Conservation (phyloP, 2,888 invertebrate genomes). For the Fragum sueziense region DNA sequence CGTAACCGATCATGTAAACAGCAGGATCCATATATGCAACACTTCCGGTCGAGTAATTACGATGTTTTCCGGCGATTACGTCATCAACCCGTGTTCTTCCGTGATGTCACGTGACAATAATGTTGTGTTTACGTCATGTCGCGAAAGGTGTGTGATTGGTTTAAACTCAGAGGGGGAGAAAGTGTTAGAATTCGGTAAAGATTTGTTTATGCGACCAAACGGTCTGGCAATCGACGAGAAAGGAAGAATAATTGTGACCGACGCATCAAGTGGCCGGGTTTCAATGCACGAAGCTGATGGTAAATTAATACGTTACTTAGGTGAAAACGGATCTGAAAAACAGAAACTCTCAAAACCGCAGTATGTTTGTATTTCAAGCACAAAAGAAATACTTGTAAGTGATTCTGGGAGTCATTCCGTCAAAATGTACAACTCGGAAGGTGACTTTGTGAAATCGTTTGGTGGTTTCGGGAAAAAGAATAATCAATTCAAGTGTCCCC, state of each 20-base stretch:
- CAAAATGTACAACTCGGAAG: slow-evolving; percentile 82
- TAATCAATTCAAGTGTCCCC: slow-evolving; percentile 83
- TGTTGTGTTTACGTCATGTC: slow-evolving; percentile 68
- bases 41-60: slow-evolving; percentile 55
- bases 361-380: slow-evolving; percentile 82
- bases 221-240: slow-evolving; percentile 76
- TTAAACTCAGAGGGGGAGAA: slow-evolving; percentile 61
- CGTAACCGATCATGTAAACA: slow-evolving; percentile 73
- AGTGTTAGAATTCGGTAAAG: slow-evolving; percentile 63
- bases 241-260: slow-evolving; percentile 82
- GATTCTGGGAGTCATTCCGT: slow-evolving; percentile 84
- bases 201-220: slow-evolving; percentile 68
- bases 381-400: slow-evolving; percentile 82
- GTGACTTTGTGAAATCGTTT: slow-evolving; percentile 82
- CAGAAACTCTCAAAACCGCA: slow-evolving; percentile 83
- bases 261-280: slow-evolving; percentile 81
- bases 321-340: slow-evolving; percentile 79
- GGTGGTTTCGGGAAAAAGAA: slow-evolving; percentile 83
- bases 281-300: slow-evolving; percentile 81
- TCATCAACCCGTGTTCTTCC: slow-evolving; percentile 71
- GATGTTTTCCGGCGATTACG: slow-evolving; percentile 57
- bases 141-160: slow-evolving; percentile 64
- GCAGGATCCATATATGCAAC: slow-evolving; percentile 70
- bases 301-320: slow-evolving; percentile 72
- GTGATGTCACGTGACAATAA: slow-evolving; percentile 63